Evolutionary conservation across 2,797 vertebrate species (phyloP).

Genomic region (Halcyon smyrnensis): DNA sequence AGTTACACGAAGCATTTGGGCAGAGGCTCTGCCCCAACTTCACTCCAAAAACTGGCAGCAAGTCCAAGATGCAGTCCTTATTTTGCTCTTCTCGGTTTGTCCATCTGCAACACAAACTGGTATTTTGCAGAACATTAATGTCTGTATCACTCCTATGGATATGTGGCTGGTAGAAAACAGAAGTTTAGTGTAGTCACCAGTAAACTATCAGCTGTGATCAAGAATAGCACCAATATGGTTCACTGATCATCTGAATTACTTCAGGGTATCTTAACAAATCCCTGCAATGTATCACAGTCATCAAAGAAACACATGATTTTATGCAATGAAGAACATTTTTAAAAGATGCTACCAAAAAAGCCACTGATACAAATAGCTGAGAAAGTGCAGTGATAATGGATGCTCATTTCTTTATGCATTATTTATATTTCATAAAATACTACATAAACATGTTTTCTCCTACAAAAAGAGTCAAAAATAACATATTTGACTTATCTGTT

Average conservation of each 20-base stretch:
- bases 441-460: slow-evolving; percentile 20
- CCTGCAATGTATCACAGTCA: background rate
- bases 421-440: slow-evolving; percentile 33
- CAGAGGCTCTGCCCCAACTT: background rate
- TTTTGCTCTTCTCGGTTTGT: background rate
- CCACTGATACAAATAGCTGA: background rate
- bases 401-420: slow-evolving; percentile 32
- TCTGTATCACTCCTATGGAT: background rate
- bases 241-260: slow-evolving; percentile 49
- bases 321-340: background rate
- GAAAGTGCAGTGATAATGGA: background rate
- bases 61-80: background rate
- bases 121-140: background rate
- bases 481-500: slow-evolving; percentile 60
- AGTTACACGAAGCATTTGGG: background rate
- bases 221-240: background rate
- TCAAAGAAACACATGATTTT: background rate
- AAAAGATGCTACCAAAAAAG: background rate
- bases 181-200: slow-evolving; percentile 11
- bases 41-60: background rate
- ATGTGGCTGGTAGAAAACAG: background rate
- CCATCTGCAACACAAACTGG: background rate
- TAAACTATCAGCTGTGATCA: background rate
- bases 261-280: slow-evolving; percentile 28
- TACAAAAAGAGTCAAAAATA: slow-evolving; percentile 12